Evolutionary conservation across 2,888 invertebrate genomes (phyloP).

Genomic region (Leptopterna dolabrata): DNA sequence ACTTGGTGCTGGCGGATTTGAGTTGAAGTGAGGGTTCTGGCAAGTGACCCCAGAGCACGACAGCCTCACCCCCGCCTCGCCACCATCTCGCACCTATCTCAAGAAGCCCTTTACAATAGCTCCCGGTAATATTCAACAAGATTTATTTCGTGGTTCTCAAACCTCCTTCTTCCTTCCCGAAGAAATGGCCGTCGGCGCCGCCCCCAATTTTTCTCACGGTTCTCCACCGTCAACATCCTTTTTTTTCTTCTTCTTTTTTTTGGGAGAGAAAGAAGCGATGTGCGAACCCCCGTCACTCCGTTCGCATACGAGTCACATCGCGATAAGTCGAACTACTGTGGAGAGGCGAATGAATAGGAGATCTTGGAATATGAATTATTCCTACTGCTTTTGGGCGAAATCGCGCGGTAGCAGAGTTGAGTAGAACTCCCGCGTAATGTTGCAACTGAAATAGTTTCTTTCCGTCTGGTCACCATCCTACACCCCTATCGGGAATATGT

Average conservation of each 20-base stretch:
- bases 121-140: constrained; percentile 27
- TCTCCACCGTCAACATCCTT: background rate
- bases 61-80: background rate
- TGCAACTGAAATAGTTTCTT: too few species aligned
- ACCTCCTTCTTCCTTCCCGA: background rate
- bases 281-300: too few species aligned
- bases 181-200: background rate
- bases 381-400: too few species aligned
- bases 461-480: too few species aligned
- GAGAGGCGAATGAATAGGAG: too few species aligned
- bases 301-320: too few species aligned
- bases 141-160: constrained; percentile 29
- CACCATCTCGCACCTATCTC: background rate
- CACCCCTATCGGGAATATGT: too few species aligned
- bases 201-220: background rate
- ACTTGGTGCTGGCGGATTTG: background rate
- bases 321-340: too few species aligned
- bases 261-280: background rate
- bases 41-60: constrained; percentile 22
- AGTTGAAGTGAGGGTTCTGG: background rate
- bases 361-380: too few species aligned
- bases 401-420: too few species aligned
- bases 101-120: constrained; percentile 10
- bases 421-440: too few species aligned
- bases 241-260: background rate